Evolutionary conservation across 2,797 vertebrate genomes (phyloP).

Genomic region (Pangasius mekongensis): DNA sequence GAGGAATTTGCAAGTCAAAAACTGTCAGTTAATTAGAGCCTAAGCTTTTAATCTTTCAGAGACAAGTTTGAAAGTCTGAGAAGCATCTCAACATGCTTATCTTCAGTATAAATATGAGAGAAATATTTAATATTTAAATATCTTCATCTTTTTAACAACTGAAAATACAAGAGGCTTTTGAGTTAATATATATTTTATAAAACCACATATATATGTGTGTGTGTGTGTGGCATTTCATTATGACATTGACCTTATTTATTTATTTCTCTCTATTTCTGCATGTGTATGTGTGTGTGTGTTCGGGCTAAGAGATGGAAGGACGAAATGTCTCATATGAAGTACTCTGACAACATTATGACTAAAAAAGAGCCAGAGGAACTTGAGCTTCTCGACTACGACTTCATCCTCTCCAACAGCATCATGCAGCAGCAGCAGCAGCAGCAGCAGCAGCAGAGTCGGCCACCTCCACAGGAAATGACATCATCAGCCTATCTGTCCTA

Average conservation of each 20-base stretch:
- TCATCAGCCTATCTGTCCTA: constrained; percentile 75
- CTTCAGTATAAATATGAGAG: not conserved
- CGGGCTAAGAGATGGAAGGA: constrained; percentile 89
- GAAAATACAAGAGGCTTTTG: not conserved
- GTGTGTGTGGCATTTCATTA: not conserved
- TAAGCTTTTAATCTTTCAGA: not conserved
- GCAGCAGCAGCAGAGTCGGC: constrained; percentile 71
- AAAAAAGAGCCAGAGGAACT: constrained; percentile 89
- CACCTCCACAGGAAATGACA: constrained; percentile 52
- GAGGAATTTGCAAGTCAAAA: constrained; percentile 26
- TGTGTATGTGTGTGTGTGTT: constrained; percentile 59
- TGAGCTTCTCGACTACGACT: constrained; percentile 93
- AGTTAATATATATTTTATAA: not conserved
- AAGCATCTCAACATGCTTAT: not conserved
- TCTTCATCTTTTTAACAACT: not conserved
- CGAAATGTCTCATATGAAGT: constrained; percentile 89
- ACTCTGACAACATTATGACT: constrained; percentile 75
- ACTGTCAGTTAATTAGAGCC: not conserved
- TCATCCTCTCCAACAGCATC: constrained; percentile 94
- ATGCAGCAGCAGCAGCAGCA: constrained; percentile 80
- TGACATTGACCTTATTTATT: not conserved
- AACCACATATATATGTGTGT: too few species aligned
- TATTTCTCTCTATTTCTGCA: constrained; percentile 32
- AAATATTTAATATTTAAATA: not conserved
- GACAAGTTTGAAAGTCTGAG: not conserved